phyloP scores from a whole-genome alignment of 2,113 vertebrate species.

The Colius striatus region DNA sequence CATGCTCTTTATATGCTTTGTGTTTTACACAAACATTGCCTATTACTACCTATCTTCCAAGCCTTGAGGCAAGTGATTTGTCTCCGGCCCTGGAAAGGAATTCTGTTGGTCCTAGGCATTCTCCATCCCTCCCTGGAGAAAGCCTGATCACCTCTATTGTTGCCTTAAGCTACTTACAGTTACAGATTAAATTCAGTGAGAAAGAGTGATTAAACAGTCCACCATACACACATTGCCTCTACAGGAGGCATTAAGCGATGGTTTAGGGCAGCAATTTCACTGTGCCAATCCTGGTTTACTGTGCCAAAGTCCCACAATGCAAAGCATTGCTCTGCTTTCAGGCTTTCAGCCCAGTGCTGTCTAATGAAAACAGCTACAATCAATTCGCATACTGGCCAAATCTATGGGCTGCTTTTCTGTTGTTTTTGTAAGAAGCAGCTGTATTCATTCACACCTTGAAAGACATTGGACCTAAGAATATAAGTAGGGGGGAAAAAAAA shows the following conservation, averaged over 20 bases:
- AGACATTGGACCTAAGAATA: neutral
- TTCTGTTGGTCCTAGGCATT: neutral
- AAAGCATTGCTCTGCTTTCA: neutral
- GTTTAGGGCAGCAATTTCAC: neutral
- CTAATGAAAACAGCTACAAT: neutral
- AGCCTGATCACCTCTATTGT: neutral
- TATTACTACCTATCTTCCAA: neutral
- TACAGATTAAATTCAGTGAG: constrained; percentile 9
- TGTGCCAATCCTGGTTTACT: neutral
- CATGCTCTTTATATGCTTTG: neutral
- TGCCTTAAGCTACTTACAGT: constrained; percentile 3
- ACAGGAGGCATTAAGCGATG: neutral
- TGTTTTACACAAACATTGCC: neutral
- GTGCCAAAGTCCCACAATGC: neutral
- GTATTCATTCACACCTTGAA: neutral
- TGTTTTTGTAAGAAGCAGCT: neutral
- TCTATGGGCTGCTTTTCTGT: neutral
- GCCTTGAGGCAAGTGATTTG: neutral
- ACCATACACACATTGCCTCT: neutral
- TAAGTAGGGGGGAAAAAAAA: neutral
- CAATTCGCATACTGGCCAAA: neutral
- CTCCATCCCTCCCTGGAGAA: neutral
- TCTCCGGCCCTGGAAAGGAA: neutral
- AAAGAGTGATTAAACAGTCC: neutral
- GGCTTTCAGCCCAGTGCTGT: neutral